Base-by-base conservation (phyloP, 2,797 vertebrate species). In the Coranthus polyacanthus region DNA sequence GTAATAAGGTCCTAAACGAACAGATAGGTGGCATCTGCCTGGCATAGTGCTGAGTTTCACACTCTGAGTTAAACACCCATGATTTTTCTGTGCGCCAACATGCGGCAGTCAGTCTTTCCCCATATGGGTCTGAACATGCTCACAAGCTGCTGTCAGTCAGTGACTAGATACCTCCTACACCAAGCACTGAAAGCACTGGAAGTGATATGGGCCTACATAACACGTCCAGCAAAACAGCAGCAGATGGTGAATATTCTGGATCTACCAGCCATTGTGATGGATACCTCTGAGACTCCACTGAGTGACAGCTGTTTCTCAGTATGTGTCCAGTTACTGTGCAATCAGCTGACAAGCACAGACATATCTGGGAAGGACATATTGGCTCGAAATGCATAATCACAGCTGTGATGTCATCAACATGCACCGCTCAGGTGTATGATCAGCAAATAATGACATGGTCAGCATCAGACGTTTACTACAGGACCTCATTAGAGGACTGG, bases 261-360 rank as follows among this genome's bases (percentile, higher is more conserved):
- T 72, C 74, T 60, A 41, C 32, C 29, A 76, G 79, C 69, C 73
- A 62, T 81, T 82, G 75, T 84, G 82, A 85, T 62, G 69, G 70
- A 83, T 83, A 77, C 67, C 72, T 88, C 79, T 50, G 78, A 86
- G 74, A 54, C 63, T 70, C 50, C 5, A 26, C 65, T 83, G 81
- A 88, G 78, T 79, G 85, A 82, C 86, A 90, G 90, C 87, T 88
- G 86, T 87, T 85, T 87, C 83, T 75, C 85, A 68, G 62, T 60
- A 41, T 3, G 70, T 4, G 64, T 76, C 75, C 76, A 34, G 80
- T 78, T 82, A 75, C 65, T 67, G 78, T 78, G 72, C 77, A 81
- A 32, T 78, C 75, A 72, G 71, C 56, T 20, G 16, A 4, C 2
- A 21, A 68, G 53, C 66, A 38, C 69, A 26, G 42, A 39, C 26